Conservation (phyloP, 2,113 vertebrate genomes). For the Notarius quadriscutis region DNA sequence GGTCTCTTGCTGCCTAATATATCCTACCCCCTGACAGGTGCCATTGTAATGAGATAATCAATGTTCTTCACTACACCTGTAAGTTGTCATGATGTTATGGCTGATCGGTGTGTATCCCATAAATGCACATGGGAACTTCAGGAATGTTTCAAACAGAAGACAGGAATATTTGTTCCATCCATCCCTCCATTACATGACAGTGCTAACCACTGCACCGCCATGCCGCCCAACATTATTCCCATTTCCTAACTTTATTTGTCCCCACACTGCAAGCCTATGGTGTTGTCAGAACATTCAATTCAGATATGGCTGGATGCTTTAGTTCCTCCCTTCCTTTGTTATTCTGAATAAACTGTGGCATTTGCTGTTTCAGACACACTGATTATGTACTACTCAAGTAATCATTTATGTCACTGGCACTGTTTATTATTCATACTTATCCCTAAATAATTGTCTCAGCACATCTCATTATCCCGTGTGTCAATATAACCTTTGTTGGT, state of each 20-base stretch:
- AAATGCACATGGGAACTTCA: background rate
- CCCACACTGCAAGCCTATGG: background rate
- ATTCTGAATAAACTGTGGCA: background rate
- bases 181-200: too few relatives aligned
- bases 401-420: conserved; percentile 14
- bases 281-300: background rate
- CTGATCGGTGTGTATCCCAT: too few relatives aligned
- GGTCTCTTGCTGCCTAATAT: too few relatives aligned
- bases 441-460: conserved; percentile 20
- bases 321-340: background rate
- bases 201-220: too few relatives aligned
- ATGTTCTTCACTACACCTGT: too few relatives aligned
- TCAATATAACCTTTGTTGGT: conserved; percentile 6
- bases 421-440: conserved; percentile 12
- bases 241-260: background rate
- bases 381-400: conserved; percentile 4
- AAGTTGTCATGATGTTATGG: too few relatives aligned
- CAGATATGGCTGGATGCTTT: background rate
- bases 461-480: conserved; percentile 14
- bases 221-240: too few relatives aligned
- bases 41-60: too few relatives aligned
- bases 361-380: background rate
- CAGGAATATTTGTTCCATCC: too few relatives aligned
- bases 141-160: too few relatives aligned
- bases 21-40: too few relatives aligned